phyloP scores from a whole-genome alignment of 2,797 vertebrate species.

The Gadopsis bispinosus region DNA sequence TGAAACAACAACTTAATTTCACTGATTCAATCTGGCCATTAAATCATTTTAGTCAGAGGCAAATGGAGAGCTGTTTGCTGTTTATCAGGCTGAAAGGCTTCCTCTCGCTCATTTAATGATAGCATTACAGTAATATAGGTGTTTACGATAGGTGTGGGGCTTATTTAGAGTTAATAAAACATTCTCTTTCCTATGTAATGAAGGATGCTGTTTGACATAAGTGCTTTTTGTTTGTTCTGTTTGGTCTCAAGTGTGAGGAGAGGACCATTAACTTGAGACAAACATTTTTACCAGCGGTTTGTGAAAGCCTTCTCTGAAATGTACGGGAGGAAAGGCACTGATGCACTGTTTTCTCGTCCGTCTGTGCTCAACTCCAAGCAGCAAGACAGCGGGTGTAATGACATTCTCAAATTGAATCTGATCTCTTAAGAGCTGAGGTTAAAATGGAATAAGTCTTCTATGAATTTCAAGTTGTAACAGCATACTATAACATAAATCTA shows the following conservation, averaged over 20 bases:
- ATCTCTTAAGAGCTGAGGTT: background rate
- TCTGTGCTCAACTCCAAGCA: conserved; percentile 33
- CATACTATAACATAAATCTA: background rate
- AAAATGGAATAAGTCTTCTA: background rate
- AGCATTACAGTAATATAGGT: conserved; percentile 86
- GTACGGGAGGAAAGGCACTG: conserved; percentile 53
- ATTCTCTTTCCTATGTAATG: conserved; percentile 83
- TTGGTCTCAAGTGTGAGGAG: conserved; percentile 83
- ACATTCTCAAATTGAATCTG: background rate
- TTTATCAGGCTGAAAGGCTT: conserved; percentile 83
- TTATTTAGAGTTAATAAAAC: conserved; percentile 85
- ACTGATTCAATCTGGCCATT: conserved; percentile 79
- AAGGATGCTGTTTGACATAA: conserved; percentile 83
- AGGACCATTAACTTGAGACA: conserved; percentile 85
- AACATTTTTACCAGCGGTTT: conserved; percentile 86
- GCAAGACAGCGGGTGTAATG: background rate
- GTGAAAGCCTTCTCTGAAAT: conserved; percentile 83
- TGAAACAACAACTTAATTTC: conserved; percentile 81
- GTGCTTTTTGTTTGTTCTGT: conserved; percentile 87
- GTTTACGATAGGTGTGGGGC: conserved; percentile 85
- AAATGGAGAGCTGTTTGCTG: conserved; percentile 83
- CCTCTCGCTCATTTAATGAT: conserved; percentile 78
- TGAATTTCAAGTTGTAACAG: background rate
- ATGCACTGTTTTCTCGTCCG: conserved; percentile 44
- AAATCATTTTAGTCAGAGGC: conserved; percentile 81